Base-by-base conservation (phyloP, 1,140 invertebrate species). In the Contarinia nasturtii region DNA sequence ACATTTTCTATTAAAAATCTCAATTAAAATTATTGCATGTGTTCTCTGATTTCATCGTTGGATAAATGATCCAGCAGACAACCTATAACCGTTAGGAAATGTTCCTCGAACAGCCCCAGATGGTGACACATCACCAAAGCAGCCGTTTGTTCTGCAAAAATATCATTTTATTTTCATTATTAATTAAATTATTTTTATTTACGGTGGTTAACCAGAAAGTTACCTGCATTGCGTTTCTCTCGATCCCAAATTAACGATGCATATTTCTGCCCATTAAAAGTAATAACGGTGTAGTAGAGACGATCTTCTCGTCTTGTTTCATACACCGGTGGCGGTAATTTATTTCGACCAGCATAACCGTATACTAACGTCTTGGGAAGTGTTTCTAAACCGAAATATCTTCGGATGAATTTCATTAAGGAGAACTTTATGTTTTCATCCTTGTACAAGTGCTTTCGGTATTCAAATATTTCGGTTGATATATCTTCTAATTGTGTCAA, bases 61-160 rank as follows among this genome's bases (percentile, higher is more conserved):
- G 14, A 7, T 7, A 15, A 40, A 7, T 18, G 4, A 7, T 40
- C 14, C 14, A 15, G 12, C 7, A 40, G 14, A 40, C 37, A 40
- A 15, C 37, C 37, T 4, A 40, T 40, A 7, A 18, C 14, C 4
- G 12, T 18, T 14, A 40, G 17, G 12, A 40, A 40, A 18, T 40
- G 14, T 40, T 40, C 37, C 14, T 40, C 37, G 12, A 15, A 40
- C 7, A 40, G 12, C 3, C 37, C 37, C 14, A 40, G 12, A 40
- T 40, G 37, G 12, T 40, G 72, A 14, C 91, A 67, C 57, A 81
- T 87, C 20, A 86, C 86, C 52, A 93, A 68, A 14, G 90, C 89
- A 18, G 89, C 88, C 45, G 80, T 83, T 71, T 96, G 90, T 68
- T 95, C 89, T 2, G 90, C 85, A 70, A 80, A 79, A 60, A 84